Percentiles rank a stretch among this genome's conserved stretches.
Conservation (phyloP, 2,797 vertebrate genomes). For the Gambelia wislizenii region DNA sequence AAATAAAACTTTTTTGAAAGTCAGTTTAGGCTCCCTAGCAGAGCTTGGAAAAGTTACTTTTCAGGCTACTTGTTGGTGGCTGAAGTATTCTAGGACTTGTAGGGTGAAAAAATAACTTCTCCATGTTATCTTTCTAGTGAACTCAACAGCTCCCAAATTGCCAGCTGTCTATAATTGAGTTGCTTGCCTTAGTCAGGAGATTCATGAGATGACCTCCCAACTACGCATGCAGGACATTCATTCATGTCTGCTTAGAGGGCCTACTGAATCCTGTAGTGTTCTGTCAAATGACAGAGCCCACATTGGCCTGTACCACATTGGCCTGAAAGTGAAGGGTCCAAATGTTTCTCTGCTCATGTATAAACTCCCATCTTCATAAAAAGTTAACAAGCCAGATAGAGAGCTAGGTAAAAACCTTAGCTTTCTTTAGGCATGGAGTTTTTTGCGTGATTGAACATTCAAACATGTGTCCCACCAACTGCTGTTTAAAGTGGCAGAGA, state of each 20-base stretch:
- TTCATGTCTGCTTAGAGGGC: neutral
- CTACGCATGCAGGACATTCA: neutral
- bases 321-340: neutral
- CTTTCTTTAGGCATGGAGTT: neutral
- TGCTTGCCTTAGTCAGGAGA: neutral
- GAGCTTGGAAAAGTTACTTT: too few species aligned
- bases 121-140: neutral
- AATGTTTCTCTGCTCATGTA: neutral
- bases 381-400: neutral
- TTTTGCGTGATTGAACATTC: neutral
- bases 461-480: neutral
- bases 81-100: too few species aligned
- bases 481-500: neutral
- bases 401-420: neutral
- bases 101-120: too few species aligned
- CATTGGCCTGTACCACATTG: neutral
- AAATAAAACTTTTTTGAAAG: neutral
- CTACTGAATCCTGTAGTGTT: neutral
- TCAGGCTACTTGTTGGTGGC: too few species aligned
- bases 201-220: neutral
- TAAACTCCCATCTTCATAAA: neutral
- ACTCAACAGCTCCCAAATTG: neutral
- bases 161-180: neutral
- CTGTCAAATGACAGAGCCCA: neutral
- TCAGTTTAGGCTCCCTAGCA: neutral